Evolutionary conservation across 2,888 invertebrate genomes (phyloP), one percentile per base, ranked within the genome.

Genomic region (Calameuta idolon): DNA sequence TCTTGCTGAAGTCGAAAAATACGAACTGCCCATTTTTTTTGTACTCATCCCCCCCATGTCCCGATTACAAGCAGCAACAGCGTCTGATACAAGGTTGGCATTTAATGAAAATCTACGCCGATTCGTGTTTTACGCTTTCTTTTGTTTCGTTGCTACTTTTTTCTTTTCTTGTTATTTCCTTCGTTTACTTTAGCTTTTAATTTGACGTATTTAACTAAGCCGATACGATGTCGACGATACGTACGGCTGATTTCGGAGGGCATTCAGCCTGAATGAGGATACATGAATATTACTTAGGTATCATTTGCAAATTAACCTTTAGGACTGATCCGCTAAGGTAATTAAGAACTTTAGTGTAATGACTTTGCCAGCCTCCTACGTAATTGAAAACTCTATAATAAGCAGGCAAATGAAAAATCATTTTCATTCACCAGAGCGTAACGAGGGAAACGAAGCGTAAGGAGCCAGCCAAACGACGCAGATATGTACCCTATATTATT

Each of bases 71-170:
- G 40, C 74, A 76, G 69, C 76, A 73, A 80, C 77, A 75, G n/a
- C 69, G 73, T 75, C 76, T 77, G 40, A 71, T 68, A 77, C 75
- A 78, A 79, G 80, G 79, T 35, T 74, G 31, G 78, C 79, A 78
- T 76, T 81, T 83, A 83, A 84, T 83, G 80, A 81, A 83, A 83
- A 82, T 82, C 80, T 82, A 83, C 81, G 79, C 77, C 75, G 79
- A 80, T 80, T 55, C 35, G 30, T 74, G 34, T 75, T 74, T 75
- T 77, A n/a, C 34, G 68, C 37, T 30, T 34, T 74, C n/a, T 15
- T 15, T 34, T 37, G 74, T 74, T 73, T 40, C 55, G 71, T 73
- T 30, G 11, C 11, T n/a, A 12, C 12, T 31, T 23, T 31, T 69
- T 30, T 69, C 33, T 40, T 37, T 40, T 12, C 69, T 74, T 71